These are phyloP conservation scores for Cichlasoma orientale DNA, from an alignment of 2,797 vertebrate genomes.

Conservation along the genomic window DNA sequence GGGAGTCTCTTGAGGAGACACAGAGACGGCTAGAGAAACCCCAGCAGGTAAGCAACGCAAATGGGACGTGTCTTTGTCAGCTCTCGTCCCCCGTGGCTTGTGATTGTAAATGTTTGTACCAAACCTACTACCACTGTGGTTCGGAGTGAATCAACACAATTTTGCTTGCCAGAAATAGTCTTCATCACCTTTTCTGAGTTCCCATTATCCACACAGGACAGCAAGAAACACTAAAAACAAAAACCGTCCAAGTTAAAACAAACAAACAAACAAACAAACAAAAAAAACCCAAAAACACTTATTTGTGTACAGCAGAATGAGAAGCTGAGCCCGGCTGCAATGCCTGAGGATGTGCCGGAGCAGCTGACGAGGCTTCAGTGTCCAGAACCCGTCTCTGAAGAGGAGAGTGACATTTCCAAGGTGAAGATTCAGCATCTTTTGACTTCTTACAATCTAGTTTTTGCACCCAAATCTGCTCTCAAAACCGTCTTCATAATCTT, in stretches of 20 bases:
- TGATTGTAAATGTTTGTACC: conserved; percentile 18
- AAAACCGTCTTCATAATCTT: not conserved
- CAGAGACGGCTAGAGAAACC: conserved; percentile 66
- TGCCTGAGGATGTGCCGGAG: conserved; percentile 54
- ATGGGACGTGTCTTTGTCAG: conserved; percentile 22
- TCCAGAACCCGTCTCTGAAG: conserved; percentile 48
- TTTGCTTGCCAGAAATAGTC: conserved; percentile 6
- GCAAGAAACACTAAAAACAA: not conserved
- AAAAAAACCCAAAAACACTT: not conserved
- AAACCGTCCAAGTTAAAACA: not conserved
- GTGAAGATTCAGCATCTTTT: conserved; percentile 23
- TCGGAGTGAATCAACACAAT: conserved; percentile 1
- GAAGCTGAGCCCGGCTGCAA: conserved; percentile 48
- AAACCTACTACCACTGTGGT: not conserved
- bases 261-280: not conserved
- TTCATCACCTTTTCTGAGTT: not conserved
- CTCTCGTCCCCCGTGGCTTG: conserved; percentile 11
- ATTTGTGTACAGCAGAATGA: conserved; percentile 56
- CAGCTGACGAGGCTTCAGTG: conserved; percentile 51
- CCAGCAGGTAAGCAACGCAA: conserved; percentile 65
- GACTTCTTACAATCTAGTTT: not conserved
- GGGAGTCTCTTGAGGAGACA: conserved; percentile 83
- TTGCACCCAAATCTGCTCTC: not conserved
- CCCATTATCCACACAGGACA: not conserved
- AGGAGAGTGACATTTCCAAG: conserved; percentile 61